These are phyloP conservation scores for Epiblema foenella DNA, from an alignment of 2,888 invertebrate genomes.

Conservation along the genomic window DNA sequence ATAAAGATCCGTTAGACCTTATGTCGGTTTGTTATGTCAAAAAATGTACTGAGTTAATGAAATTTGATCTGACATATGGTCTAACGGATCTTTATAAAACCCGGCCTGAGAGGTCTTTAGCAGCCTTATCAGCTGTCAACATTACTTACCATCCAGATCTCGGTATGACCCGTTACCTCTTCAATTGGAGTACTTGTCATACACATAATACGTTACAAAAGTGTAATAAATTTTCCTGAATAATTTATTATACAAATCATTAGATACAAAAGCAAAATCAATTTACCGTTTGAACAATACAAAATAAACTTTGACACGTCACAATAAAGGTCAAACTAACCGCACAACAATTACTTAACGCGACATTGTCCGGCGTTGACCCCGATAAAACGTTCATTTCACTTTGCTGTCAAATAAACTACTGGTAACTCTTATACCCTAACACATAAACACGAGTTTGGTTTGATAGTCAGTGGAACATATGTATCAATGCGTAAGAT, in stretches of 20 bases:
- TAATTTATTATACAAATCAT: not conserved
- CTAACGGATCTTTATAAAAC: too few relatives aligned
- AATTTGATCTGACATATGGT: too few relatives aligned
- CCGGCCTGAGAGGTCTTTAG: too few relatives aligned
- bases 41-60: too few relatives aligned
- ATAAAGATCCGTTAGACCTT: too few relatives aligned
- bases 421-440: not conserved
- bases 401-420: slow-evolving; percentile 8
- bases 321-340: slow-evolving; percentile 42
- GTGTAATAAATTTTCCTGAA: slow-evolving; percentile 1
- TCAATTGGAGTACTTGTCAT: not conserved
- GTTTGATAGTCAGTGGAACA: not conserved
- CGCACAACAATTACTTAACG: slow-evolving; percentile 38
- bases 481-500: not conserved
- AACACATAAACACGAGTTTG: not conserved
- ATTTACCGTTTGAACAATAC: slow-evolving; percentile 32
- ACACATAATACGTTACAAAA: not conserved
- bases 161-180: too few relatives aligned
- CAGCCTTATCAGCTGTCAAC: too few relatives aligned
- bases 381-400: slow-evolving; percentile 27
- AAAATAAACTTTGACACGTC: slow-evolving; percentile 40
- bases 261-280: slow-evolving; percentile 16
- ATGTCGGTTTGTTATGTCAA: too few relatives aligned
- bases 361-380: slow-evolving; percentile 45
- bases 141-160: too few relatives aligned